Evolutionary conservation across 2,113 vertebrate species (phyloP).

Genomic region (Leptobrachium ailaonicum): DNA sequence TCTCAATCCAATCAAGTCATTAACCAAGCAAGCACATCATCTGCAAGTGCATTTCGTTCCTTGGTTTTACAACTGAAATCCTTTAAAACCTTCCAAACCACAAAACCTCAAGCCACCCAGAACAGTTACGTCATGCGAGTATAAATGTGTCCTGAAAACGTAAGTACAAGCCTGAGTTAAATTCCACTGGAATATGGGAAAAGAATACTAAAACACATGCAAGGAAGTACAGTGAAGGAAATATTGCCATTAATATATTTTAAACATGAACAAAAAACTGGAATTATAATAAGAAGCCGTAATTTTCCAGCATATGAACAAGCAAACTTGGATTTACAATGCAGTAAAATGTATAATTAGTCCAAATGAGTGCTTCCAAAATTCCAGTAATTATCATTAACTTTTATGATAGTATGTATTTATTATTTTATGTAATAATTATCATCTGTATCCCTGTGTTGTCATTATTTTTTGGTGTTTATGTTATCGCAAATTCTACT

Average conservation of each 20-base stretch:
- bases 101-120: slow-evolving; percentile 11
- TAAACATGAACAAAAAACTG: background rate
- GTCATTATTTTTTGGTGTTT: no score
- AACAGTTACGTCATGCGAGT: slow-evolving; percentile 1
- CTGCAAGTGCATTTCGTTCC: background rate
- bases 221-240: background rate
- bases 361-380: no score
- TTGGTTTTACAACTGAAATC: background rate
- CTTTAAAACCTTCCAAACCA: background rate
- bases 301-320: no score
- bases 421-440: no score
- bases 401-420: no score
- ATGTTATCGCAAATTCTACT: no score
- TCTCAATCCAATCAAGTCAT: slow-evolving; percentile 1
- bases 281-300: no score
- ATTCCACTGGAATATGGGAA: background rate
- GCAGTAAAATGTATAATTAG: no score
- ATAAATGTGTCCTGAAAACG: background rate
- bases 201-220: background rate
- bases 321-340: no score
- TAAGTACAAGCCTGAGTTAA: background rate
- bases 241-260: background rate
- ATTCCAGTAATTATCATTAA: no score
- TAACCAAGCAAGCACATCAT: slow-evolving; percentile 2
- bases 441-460: no score